These are phyloP conservation scores for Phalacrocorax carbo DNA, from an alignment of 2,113 vertebrate genomes.

Conservation along the genomic window DNA sequence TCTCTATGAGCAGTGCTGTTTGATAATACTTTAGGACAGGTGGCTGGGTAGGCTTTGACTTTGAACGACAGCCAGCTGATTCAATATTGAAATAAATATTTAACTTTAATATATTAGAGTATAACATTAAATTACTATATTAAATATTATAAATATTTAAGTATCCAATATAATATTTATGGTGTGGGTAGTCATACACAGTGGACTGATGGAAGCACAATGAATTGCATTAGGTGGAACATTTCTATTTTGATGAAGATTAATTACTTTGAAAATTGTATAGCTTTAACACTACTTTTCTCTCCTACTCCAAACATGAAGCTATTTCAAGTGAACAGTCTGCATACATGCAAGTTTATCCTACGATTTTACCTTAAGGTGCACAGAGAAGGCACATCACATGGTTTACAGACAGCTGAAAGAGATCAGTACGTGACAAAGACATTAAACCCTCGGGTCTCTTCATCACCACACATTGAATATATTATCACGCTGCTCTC, in stretches of 20 bases:
- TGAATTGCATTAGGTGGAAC: neutral
- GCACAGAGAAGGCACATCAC: neutral
- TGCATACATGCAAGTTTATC: neutral
- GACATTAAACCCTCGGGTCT: neutral
- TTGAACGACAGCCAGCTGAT: neutral
- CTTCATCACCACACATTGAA: neutral
- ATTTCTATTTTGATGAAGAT: neutral
- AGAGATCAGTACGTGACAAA: neutral
- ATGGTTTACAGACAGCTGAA: neutral
- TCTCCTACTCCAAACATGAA: neutral
- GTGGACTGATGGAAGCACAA: neutral
- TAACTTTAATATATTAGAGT: neutral
- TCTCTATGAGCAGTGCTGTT: neutral
- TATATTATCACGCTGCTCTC: neutral
- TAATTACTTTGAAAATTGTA: neutral
- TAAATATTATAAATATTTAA: neutral
- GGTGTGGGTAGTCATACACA: neutral
- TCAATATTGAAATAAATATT: neutral
- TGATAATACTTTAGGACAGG: neutral
- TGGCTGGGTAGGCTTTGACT: neutral
- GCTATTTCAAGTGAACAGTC: neutral
- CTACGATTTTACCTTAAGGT: neutral
- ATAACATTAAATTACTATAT: neutral
- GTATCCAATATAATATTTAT: neutral
- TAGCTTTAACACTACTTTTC: neutral